Conservation (phyloP, 2,113 vertebrate genomes). For the Nipponia nippon region DNA sequence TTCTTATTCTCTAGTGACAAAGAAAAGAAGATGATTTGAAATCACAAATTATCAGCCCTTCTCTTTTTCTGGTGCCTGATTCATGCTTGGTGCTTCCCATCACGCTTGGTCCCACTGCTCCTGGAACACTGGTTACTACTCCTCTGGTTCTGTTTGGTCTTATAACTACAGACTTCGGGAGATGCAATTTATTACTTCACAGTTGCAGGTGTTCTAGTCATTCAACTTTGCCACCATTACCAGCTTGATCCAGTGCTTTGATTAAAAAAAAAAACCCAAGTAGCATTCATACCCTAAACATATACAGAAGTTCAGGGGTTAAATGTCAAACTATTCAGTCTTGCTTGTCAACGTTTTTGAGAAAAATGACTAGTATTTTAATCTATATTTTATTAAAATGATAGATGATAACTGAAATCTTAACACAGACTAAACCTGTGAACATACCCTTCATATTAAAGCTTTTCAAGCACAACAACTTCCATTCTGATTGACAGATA, state of each 20-base stretch:
- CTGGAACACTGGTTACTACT: not conserved
- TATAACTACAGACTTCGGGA: not conserved
- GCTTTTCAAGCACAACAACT: not conserved
- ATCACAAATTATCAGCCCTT: not conserved
- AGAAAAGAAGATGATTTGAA: not conserved
- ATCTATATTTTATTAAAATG: not conserved
- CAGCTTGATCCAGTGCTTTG: not conserved
- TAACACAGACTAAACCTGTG: not conserved
- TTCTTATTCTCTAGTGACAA: not conserved
- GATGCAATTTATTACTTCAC: not conserved
- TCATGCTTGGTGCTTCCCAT: not conserved
- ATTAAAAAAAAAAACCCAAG: not conserved
- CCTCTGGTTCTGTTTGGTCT: not conserved
- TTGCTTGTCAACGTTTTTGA: not conserved
- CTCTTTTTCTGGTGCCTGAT: not conserved
- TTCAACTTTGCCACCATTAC: not conserved
- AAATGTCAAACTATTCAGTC: not conserved
- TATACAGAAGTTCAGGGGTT: not conserved
- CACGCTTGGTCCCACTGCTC: not conserved
- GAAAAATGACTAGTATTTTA: not conserved
- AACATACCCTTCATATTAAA: not conserved
- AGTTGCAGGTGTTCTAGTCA: not conserved
- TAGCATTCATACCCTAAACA: not conserved
- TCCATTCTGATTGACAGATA: not conserved
- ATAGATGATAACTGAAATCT: not conserved